Evolutionary conservation across 2,888 invertebrate species (phyloP).

Genomic region (Napeogenes sylphis): DNA sequence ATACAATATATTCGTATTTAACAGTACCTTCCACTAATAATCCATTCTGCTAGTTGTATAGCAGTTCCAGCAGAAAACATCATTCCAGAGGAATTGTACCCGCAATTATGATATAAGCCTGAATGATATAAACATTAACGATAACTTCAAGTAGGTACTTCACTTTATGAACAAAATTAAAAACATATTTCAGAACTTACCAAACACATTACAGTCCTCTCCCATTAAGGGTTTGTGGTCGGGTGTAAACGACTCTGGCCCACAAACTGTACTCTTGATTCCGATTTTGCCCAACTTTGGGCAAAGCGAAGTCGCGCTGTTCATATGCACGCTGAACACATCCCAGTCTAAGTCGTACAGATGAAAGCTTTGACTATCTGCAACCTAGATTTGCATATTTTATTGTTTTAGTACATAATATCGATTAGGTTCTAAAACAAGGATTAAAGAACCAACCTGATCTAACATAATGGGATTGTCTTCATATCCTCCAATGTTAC

Average conservation of each 20-base stretch:
- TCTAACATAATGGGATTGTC: constrained; percentile 88
- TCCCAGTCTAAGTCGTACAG: constrained; percentile 93
- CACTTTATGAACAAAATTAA: no score
- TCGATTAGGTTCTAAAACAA: no score
- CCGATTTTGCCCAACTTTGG: constrained; percentile 86
- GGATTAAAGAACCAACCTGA: constrained; percentile 65
- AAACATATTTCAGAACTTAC: constrained; percentile 44
- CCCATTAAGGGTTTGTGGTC: constrained; percentile 93
- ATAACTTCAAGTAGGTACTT: no score
- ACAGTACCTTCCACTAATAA: constrained; percentile 81
- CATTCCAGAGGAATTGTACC: constrained; percentile 94
- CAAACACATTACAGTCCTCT: constrained; percentile 81
- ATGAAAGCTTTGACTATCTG: constrained; percentile 87
- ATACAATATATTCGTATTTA: no score
- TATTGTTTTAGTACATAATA: no score
- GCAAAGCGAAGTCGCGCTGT: constrained; percentile 83
- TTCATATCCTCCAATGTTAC: constrained; percentile 93
- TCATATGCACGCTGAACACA: constrained; percentile 87
- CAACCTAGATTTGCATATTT: constrained; percentile 66
- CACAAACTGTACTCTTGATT: constrained; percentile 91
- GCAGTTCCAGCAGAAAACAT: constrained; percentile 94
- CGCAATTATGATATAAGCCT: constrained; percentile 91
- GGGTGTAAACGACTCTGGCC: constrained; percentile 94
- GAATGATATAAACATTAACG: constrained; percentile 1
- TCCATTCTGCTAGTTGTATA: constrained; percentile 91